phyloP scores from a whole-genome alignment of 2,888 invertebrate species.

The Ennomos erosarius region DNA sequence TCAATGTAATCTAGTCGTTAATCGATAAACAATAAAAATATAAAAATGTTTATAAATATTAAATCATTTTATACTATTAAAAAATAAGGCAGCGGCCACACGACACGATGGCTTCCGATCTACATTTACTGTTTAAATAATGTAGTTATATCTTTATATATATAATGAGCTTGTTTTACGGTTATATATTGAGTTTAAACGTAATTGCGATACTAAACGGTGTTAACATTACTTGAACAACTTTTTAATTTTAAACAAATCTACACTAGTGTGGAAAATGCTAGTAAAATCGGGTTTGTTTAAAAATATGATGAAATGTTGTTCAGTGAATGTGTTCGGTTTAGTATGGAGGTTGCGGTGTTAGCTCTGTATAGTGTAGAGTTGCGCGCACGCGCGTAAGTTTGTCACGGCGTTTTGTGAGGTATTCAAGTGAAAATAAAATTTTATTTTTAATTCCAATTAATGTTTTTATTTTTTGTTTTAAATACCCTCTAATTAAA shows the following conservation, averaged over 20 bases:
- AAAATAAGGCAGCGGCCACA: conserved; percentile 37
- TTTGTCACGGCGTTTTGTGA: conserved; percentile 71
- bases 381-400: conserved; percentile 58
- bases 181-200: conserved; percentile 24
- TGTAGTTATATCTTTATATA: conserved; percentile 76
- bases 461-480: conserved; percentile 51
- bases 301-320: not conserved
- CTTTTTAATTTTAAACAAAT: not conserved
- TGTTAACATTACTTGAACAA: not conserved
- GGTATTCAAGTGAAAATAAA: conserved; percentile 81
- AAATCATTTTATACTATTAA: too few relatives aligned
- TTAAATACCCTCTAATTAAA: not conserved
- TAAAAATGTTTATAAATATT: too few relatives aligned
- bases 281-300: not conserved
- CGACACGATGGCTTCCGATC: conserved; percentile 47
- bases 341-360: conserved; percentile 3
- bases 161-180: conserved; percentile 79
- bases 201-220: conserved; percentile 38
- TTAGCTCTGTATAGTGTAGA: conserved; percentile 58
- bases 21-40: conserved; percentile 10
- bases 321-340: conserved; percentile 5
- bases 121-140: conserved; percentile 65
- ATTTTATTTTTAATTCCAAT: conserved; percentile 83
- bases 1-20: conserved; percentile 18
- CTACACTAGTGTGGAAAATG: too few relatives aligned